Evolutionary conservation across 1,140 invertebrate genomes (phyloP), one percentile per base, ranked within the genome.

Genomic region (Trichonephila inaurata): DNA sequence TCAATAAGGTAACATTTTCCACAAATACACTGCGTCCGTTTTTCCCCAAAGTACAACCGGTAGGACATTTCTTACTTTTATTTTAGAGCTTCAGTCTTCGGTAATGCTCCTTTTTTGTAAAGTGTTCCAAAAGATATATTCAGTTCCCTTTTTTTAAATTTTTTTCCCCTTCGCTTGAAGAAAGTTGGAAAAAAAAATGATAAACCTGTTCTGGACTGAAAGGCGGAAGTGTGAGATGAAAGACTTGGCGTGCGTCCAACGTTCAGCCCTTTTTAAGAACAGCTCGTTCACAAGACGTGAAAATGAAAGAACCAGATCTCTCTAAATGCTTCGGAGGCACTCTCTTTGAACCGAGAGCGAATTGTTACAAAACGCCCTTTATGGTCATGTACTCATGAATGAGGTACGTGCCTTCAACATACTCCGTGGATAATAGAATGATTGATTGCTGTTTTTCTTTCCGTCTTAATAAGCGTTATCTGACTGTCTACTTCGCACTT

Each of bases 151-250:
- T 77, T 28, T 40, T 40, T 28, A 40, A 28, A 12, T 40, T 77
- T 77, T n/a, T 77, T 77, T 77, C 33, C 33, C 72, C 72, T 16
- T 4, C 28, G 4, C 51, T 24, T n/a, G 21, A 69, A 69, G 72
- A 10, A 28, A 7, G n/a, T 24, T 1, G 14, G 33, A 12, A 14
- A 3, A 21, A 69, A 69, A 44, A 81, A 81, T 51, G 16, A 19
- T 10, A 51, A 83, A 83, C 82, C 82, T 83, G 82, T 83, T 83
- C 82, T 19, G 14, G 18, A 21, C 16, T 21, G 72, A 58, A 83
- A 83, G 82, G 82, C 82, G 82, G 82, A 83, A 83, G 82, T 83
- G 18, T n/a, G 10, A 51, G 77, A 51, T 33, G 66, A 24, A n/a
- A 28, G 7, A 19, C 14, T 28, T 83, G 82, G 82, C 82, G 19